These are phyloP conservation scores for Corythaixoides concolor DNA, from an alignment of 2,113 vertebrate genomes.

Conservation along the genomic window DNA sequence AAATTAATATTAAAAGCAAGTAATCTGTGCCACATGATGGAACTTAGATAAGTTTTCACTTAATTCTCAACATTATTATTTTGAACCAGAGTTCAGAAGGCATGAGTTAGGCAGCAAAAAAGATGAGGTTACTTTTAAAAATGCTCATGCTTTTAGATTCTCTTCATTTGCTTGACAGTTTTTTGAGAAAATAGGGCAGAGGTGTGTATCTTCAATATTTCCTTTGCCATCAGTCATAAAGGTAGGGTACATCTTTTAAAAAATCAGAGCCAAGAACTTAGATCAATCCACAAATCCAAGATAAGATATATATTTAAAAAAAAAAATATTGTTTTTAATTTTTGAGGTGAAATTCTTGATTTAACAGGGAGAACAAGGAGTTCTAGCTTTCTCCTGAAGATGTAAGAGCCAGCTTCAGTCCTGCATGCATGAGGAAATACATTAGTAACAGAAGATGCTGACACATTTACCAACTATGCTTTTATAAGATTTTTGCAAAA, in stretches of 20 bases:
- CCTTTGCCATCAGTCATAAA: background rate
- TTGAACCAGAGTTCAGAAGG: background rate
- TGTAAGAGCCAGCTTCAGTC: background rate
- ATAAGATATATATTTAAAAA: background rate
- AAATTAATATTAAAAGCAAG: background rate
- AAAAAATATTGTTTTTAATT: background rate
- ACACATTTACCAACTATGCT: background rate
- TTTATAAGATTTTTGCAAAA: background rate
- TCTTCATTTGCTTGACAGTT: background rate
- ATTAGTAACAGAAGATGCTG: background rate
- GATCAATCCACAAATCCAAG: background rate
- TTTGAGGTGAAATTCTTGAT: background rate
- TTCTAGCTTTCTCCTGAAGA: background rate
- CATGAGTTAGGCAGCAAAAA: background rate
- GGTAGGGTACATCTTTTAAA: background rate
- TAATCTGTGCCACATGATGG: background rate
- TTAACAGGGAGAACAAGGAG: background rate
- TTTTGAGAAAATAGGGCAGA: background rate
- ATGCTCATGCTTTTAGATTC: background rate
- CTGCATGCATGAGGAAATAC: accelerated
- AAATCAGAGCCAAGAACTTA: background rate
- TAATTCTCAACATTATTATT: background rate
- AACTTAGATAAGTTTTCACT: background rate
- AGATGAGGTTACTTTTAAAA: background rate
- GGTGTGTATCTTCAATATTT: background rate